phyloP scores from a whole-genome alignment of 2,888 invertebrate genomes.

The Thereva nobilitata region DNA sequence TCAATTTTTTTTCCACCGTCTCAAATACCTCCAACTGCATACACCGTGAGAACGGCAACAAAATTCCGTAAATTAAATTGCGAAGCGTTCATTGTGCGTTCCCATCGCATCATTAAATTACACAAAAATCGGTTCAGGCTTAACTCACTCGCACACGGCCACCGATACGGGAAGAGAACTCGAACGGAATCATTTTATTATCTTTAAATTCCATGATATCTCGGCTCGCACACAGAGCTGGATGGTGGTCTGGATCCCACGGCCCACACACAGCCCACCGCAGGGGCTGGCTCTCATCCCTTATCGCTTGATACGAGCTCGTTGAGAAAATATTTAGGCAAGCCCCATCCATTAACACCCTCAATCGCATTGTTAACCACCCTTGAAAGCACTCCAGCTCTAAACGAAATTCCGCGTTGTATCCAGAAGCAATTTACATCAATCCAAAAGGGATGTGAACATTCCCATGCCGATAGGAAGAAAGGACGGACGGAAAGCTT shows the following conservation, averaged over 20 bases:
- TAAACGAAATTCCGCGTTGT: conserved; percentile 35
- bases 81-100: background rate
- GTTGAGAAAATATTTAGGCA: conserved; percentile 35
- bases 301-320: conserved; percentile 31
- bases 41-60: too few species aligned
- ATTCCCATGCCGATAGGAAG: conserved; percentile 19
- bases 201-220: conserved; percentile 32
- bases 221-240: conserved; percentile 1
- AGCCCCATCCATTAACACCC: conserved; percentile 34
- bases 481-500: background rate
- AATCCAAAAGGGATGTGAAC: conserved; percentile 30
- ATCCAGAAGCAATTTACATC: conserved; percentile 35
- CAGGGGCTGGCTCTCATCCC: background rate
- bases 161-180: background rate
- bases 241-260: too few species aligned
- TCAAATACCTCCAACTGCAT: too few species aligned
- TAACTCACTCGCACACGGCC: too few species aligned
- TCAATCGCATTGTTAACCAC: conserved; percentile 35
- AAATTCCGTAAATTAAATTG: background rate
- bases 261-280: background rate
- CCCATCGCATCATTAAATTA: conserved; percentile 11
- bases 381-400: conserved; percentile 32
- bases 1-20: too few species aligned
- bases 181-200: conserved; percentile 25
- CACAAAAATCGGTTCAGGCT: background rate